phyloP scores from a whole-genome alignment of 2,113 vertebrate species.

The Thunnus thynnus region DNA sequence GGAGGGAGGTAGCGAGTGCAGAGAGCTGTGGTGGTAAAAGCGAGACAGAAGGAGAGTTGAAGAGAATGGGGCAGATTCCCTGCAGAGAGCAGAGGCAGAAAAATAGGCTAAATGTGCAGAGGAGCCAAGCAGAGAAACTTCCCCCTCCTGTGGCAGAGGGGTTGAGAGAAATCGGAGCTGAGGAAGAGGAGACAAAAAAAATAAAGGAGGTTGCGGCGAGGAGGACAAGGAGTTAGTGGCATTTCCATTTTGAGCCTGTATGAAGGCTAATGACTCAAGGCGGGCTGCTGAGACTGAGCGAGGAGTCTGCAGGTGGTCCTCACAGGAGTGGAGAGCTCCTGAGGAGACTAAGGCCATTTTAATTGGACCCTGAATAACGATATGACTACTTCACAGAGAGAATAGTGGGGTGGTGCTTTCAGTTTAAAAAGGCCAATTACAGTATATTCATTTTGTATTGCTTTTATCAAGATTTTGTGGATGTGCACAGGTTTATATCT shows the following conservation, averaged over 20 bases:
- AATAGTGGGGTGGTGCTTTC: conserved; percentile 50
- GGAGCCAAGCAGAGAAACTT: conserved; percentile 50
- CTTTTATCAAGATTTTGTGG: conserved; percentile 52
- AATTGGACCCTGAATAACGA: conserved; percentile 81
- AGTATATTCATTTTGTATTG: conserved; percentile 32
- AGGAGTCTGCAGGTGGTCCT: conserved; percentile 69
- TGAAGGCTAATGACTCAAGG: conserved; percentile 72
- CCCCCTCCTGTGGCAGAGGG: conserved; percentile 32
- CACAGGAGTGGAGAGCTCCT: conserved; percentile 58
- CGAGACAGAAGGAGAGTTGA: conserved; percentile 30
- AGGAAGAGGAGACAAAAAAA: conserved; percentile 26
- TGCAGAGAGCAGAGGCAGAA: conserved; percentile 47
- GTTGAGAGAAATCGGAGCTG: conserved; percentile 35
- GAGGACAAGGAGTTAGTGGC: conserved; percentile 50
- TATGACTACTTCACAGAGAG: conserved; percentile 65
- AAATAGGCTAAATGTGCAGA: conserved; percentile 57
- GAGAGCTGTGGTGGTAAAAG: conserved; percentile 24
- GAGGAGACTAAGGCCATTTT: conserved; percentile 68
- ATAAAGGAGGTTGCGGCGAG: background rate
- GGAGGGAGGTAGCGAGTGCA: background rate
- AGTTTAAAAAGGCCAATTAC: conserved; percentile 69
- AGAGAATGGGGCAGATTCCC: conserved; percentile 39
- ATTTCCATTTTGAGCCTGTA: conserved; percentile 65
- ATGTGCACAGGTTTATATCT: conserved; percentile 22
- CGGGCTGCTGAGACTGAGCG: conserved; percentile 55